Conservation (phyloP, 2,888 invertebrate species). For the Neoascia interrupta region DNA sequence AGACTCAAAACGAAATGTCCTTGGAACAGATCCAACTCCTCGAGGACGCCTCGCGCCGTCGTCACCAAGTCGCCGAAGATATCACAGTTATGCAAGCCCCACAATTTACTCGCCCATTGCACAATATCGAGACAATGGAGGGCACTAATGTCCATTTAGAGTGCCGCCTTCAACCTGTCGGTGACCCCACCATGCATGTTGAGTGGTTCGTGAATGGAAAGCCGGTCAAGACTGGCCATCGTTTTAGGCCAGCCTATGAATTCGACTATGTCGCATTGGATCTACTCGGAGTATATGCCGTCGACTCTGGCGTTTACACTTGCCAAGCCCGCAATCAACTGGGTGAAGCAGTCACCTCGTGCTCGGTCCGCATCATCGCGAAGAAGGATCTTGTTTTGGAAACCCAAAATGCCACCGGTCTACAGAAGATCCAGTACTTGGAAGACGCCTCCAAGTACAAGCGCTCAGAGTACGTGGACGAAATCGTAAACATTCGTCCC, state of each 20-base stretch:
- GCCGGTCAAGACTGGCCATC: slow-evolving; percentile 94
- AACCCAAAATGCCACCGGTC: slow-evolving; percentile 93
- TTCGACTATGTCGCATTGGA: slow-evolving; percentile 98
- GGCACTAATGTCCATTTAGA: slow-evolving; percentile 95
- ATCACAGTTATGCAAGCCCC: slow-evolving; percentile 91
- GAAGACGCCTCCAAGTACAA: slow-evolving; percentile 93
- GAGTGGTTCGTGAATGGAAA: slow-evolving; percentile 98
- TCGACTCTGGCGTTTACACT: slow-evolving; percentile 97
- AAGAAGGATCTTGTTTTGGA: slow-evolving; percentile 93
- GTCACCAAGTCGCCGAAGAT: slow-evolving; percentile 87
- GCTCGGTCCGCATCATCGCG: slow-evolving; percentile 92
- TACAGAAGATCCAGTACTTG: slow-evolving; percentile 94
- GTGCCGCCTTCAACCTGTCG: slow-evolving; percentile 93
- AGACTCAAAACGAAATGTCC: slow-evolving; percentile 95
- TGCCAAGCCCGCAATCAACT: slow-evolving; percentile 96
- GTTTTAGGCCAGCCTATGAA: slow-evolving; percentile 97
- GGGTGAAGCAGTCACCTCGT: slow-evolving; percentile 96
- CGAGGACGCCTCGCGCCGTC: slow-evolving; percentile 88
- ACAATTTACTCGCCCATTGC: slow-evolving; percentile 91
- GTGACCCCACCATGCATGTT: slow-evolving; percentile 94
- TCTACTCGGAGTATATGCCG: slow-evolving; percentile 96
- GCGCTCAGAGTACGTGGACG: slow-evolving; percentile 89
- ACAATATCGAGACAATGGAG: slow-evolving; percentile 94
- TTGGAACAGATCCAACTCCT: slow-evolving; percentile 94
- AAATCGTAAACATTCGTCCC: slow-evolving; percentile 90